These are phyloP conservation scores for Papilio aristodemus DNA, from an alignment of 1,140 invertebrate genomes.

Conservation along the genomic window DNA sequence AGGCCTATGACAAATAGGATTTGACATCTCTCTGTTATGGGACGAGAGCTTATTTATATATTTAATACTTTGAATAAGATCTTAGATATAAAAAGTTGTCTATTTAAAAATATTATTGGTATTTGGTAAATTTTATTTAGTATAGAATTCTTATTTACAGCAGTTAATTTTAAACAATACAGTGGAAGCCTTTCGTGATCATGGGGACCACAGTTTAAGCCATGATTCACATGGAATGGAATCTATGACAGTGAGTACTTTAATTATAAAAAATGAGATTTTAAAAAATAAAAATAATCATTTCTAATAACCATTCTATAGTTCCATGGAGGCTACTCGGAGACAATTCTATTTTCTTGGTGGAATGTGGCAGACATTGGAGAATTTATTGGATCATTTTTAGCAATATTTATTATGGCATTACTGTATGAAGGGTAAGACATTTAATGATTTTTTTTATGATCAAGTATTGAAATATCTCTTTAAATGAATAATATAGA, in stretches of 20 bases:
- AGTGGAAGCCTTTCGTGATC: constrained; percentile 33
- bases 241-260: constrained; percentile 42
- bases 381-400: constrained; percentile 90
- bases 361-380: constrained; percentile 88
- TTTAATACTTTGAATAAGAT: no score
- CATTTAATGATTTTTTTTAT: not conserved
- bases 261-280: not conserved
- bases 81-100: no score
- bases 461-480: not conserved
- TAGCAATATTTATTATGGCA: constrained; percentile 93
- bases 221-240: constrained; percentile 40
- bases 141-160: constrained; percentile 39
- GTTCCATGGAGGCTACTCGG: constrained; percentile 90
- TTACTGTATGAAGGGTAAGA: constrained; percentile 92
- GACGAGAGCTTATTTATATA: no score
- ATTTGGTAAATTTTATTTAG: no score
- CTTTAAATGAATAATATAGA: no score
- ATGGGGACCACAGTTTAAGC: constrained; percentile 28
- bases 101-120: no score
- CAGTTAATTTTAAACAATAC: constrained; percentile 38
- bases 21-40: no score
- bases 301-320: constrained; percentile 49
- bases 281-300: not conserved
- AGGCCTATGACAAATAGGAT: no score
- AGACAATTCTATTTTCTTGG: constrained; percentile 89